Conservation (phyloP, 2,888 invertebrate genomes). For the Calliscelio sp. region DNA sequence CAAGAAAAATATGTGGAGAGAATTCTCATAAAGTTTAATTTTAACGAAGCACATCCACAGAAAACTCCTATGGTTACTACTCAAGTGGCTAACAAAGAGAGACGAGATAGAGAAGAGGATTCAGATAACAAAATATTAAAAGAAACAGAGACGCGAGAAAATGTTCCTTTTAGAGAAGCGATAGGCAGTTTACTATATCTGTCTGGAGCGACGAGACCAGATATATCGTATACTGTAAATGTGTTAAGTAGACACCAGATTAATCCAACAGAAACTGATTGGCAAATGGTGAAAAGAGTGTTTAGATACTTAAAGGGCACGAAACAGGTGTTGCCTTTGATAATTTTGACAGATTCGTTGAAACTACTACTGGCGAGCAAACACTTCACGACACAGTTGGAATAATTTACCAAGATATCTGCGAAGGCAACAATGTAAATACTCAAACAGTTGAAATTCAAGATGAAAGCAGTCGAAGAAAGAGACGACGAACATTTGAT, state of each 20-base stretch:
- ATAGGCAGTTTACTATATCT: slow-evolving; percentile 57
- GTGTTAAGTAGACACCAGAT: slow-evolving; percentile 54
- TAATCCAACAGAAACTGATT: slow-evolving; percentile 47
- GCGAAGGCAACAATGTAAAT: background rate
- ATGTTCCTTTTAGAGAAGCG: slow-evolving; percentile 72
- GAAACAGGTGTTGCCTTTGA: slow-evolving; percentile 44
- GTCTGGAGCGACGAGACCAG: slow-evolving; percentile 59
- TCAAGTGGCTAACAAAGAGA: slow-evolving; percentile 53
- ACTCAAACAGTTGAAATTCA: background rate
- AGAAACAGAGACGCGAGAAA: slow-evolving; percentile 21
- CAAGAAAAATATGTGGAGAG: slow-evolving; percentile 54
- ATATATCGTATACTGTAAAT: slow-evolving; percentile 61
- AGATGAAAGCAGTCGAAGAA: background rate
- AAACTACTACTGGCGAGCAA: slow-evolving; percentile 69
- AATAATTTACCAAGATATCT: background rate
- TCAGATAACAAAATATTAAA: background rate
- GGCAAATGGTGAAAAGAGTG: slow-evolving; percentile 61
- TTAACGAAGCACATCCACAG: slow-evolving; percentile 50
- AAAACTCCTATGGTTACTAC: slow-evolving; percentile 58
- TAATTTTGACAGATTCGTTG: slow-evolving; percentile 53
- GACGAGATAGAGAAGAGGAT: slow-evolving; percentile 5
- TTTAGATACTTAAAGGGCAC: slow-evolving; percentile 58
- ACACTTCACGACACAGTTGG: slow-evolving; percentile 43
- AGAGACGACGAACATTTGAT: slow-evolving; percentile 6
- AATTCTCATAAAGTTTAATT: slow-evolving; percentile 48